These are phyloP conservation scores for Syngnathus typhle DNA, from an alignment of 2,113 vertebrate genomes.

Conservation along the genomic window DNA sequence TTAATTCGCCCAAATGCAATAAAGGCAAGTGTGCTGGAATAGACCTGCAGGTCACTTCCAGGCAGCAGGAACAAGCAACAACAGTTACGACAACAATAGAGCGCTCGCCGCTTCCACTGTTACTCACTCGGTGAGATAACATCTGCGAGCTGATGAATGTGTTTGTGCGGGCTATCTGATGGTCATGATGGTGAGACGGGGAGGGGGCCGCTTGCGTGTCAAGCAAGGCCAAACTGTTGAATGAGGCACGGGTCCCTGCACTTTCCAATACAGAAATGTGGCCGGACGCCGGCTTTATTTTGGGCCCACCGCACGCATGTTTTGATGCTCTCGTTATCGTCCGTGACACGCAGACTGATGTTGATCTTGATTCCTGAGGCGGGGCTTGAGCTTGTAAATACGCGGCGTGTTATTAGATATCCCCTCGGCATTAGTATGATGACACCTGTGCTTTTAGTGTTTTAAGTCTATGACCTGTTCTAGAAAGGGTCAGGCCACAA, in stretches of 20 bases:
- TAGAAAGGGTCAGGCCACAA: no score
- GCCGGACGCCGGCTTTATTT: conserved; percentile 11
- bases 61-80: conserved; percentile 2
- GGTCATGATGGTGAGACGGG: conserved; percentile 43
- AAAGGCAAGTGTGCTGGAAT: background rate
- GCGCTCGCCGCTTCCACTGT: background rate
- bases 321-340: conserved; percentile 35
- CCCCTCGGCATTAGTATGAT: no score
- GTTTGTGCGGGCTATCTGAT: conserved; percentile 1
- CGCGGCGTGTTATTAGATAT: background rate
- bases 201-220: conserved; percentile 43
- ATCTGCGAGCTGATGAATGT: background rate
- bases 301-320: conserved; percentile 33
- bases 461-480: no score
- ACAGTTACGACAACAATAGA: background rate
- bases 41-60: background rate
- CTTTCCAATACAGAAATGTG: conserved; percentile 53
- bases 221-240: conserved; percentile 46
- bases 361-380: background rate
- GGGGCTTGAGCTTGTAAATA: conserved; percentile 11
- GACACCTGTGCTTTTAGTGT: no score
- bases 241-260: conserved; percentile 32
- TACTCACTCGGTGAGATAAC: background rate
- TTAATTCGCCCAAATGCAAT: background rate
- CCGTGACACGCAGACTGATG: conserved; percentile 23